Percentiles rank a stretch among this genome's conserved stretches.
phyloP scores from a whole-genome alignment of 2,797 vertebrate genomes.

The Sebastes iracundus region DNA sequence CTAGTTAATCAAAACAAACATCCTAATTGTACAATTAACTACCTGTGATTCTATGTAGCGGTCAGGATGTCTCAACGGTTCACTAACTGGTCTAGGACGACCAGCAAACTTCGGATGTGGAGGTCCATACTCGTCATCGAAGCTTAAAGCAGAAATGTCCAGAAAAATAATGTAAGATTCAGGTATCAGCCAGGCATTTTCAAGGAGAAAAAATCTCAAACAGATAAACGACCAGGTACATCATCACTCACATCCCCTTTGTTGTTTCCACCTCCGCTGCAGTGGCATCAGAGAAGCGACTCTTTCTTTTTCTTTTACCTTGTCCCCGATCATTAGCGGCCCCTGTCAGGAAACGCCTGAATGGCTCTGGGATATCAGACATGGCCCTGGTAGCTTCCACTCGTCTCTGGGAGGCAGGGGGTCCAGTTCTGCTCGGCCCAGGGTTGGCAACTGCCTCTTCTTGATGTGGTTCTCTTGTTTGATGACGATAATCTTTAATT shows the following conservation, averaged over 20 bases:
- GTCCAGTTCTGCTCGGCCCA: slow-evolving; percentile 14
- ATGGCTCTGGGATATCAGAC: slow-evolving; percentile 74
- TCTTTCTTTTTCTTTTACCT: slow-evolving; percentile 75
- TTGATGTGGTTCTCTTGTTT: background rate
- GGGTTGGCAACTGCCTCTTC: background rate
- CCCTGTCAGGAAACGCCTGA: slow-evolving; percentile 72
- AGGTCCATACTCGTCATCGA: slow-evolving; percentile 15
- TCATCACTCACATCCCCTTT: slow-evolving; percentile 69
- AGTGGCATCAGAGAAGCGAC: slow-evolving; percentile 80
- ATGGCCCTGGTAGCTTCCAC: slow-evolving; percentile 28
- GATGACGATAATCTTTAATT: slow-evolving; percentile 53
- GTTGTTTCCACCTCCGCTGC: slow-evolving; percentile 67
- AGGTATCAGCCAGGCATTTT: background rate
- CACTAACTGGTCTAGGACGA: background rate
- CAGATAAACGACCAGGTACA: background rate
- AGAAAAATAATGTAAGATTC: background rate
- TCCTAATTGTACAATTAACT: background rate
- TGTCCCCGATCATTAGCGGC: background rate
- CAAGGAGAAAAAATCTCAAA: background rate
- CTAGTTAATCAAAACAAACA: background rate
- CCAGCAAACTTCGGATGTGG: slow-evolving; percentile 19
- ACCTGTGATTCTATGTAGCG: slow-evolving; percentile 54
- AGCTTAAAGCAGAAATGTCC: slow-evolving; percentile 40
- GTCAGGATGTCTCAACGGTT: slow-evolving; percentile 16
- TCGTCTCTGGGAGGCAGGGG: slow-evolving; percentile 16